Evolutionary conservation across 2,888 invertebrate genomes (phyloP), one percentile per base, ranked within the genome.

Genomic region (Laothoe populi): DNA sequence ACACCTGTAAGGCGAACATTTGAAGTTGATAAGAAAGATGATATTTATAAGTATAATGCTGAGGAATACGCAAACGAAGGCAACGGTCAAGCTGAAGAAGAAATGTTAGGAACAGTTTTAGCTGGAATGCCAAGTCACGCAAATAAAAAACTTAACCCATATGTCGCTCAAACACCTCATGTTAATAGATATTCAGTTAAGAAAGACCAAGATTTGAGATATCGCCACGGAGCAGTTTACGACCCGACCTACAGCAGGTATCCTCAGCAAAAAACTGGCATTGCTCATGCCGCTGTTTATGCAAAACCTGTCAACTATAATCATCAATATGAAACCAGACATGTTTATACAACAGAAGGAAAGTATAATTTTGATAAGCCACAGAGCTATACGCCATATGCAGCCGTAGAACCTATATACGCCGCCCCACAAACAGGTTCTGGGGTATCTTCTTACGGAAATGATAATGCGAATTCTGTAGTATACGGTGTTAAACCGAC

Each of bases 71-170:
- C 94, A 1, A 94, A 93, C 57, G 94, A 94, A 53, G 94, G 94
- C 35, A 95, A 95, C 57, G 96, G 96, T 0, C 95, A 96, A 78
- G 94, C 95, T 10, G 96, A 96, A 82, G 96, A 96, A 84, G 96
- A 96, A 79, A 95, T 96, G 76, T 93, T 96, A 35, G 95, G 96
- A 13, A 96, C 96, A 75, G 95, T 96, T 0, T 90, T 96, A 60
- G 95, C 96, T 60, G 96, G 96, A 24, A 95, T 95, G 95, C 95
- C 94, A 10, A 84, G 88, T 24, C 90, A 94, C 60, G 80, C 93
- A 8, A 83, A 93, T 70, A 83, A 91, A 67, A 82, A 93, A 66
- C 73, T 92, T 0, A 93, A 93, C 46, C 92, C 93, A 4, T 91
- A 93, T 65, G 87, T 87, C 49, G 88, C 82, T 24, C 93, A 93